Conservation (phyloP, 2,888 invertebrate genomes). For the Rotaria socialis region DNA sequence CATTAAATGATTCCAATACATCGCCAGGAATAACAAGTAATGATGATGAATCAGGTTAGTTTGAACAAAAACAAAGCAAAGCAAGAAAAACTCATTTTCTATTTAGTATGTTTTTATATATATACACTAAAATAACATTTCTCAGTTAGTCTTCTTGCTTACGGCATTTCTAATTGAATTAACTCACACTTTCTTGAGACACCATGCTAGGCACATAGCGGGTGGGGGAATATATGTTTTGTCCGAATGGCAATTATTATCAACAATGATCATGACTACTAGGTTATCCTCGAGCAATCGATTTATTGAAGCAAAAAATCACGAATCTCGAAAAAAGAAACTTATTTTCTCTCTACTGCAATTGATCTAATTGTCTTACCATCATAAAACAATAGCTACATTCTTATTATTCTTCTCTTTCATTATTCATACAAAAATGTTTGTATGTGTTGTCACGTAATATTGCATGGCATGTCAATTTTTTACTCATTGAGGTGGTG, state of each 20-base stretch:
- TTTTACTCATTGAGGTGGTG: background rate
- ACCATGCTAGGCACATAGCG: background rate
- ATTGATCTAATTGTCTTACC: background rate
- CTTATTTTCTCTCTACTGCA: background rate
- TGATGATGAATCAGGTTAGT: conserved; percentile 14
- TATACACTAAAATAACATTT: background rate
- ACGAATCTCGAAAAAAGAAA: background rate
- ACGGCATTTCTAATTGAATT: conserved; percentile 18
- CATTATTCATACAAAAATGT: conserved; percentile 10
- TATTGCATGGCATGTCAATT: conserved; percentile 14
- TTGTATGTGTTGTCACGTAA: background rate
- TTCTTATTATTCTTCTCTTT: background rate
- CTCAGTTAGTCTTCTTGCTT: background rate
- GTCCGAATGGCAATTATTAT: background rate
- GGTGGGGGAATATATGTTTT: conserved; percentile 15
- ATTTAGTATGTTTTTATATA: background rate
- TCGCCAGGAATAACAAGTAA: background rate
- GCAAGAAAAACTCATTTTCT: background rate
- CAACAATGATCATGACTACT: background rate
- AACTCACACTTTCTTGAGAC: background rate
- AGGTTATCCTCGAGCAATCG: background rate
- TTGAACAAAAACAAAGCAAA: background rate
- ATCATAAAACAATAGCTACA: background rate
- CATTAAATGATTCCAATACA: background rate
- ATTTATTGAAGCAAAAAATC: conserved; percentile 24